Conservation (phyloP, 1,140 invertebrate genomes). For the Lutraria rhynchaena region DNA sequence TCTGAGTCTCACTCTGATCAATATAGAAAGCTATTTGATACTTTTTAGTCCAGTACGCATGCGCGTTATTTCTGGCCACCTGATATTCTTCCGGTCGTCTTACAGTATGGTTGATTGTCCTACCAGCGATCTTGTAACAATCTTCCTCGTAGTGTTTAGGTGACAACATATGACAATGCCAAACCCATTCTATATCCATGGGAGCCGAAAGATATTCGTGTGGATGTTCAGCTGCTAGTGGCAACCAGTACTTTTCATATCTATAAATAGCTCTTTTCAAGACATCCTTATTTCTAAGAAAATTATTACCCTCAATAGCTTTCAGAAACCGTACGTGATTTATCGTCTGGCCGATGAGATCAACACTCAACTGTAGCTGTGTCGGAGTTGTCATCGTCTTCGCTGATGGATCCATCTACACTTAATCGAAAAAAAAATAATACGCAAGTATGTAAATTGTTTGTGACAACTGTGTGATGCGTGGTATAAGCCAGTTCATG, state of each 20-base stretch:
- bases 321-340: slow-evolving; percentile 27
- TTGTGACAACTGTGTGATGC: no score
- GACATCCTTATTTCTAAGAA: slow-evolving; percentile 4
- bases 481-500: no score
- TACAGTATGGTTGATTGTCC: slow-evolving; percentile 80
- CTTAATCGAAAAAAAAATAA: no score
- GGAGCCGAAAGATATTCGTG: slow-evolving; percentile 78
- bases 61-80: slow-evolving; percentile 50
- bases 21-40: slow-evolving; percentile 37
- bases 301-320: slow-evolving; percentile 5
- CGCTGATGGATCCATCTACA: no score
- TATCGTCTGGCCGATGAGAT: slow-evolving; percentile 8
- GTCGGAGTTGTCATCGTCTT: not conserved
- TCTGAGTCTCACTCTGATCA: not conserved
- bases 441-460: no score
- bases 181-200: slow-evolving; percentile 84
- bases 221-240: slow-evolving; percentile 39
- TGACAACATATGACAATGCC: slow-evolving; percentile 83
- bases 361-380: slow-evolving; percentile 13
- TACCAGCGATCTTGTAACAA: slow-evolving; percentile 77
- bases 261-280: slow-evolving; percentile 35
- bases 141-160: slow-evolving; percentile 81
- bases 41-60: slow-evolving; percentile 30
- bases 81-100: slow-evolving; percentile 66
- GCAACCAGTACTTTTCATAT: slow-evolving; percentile 73